Conservation (phyloP, 2,113 vertebrate genomes). For the Callorhinus ursinus region DNA sequence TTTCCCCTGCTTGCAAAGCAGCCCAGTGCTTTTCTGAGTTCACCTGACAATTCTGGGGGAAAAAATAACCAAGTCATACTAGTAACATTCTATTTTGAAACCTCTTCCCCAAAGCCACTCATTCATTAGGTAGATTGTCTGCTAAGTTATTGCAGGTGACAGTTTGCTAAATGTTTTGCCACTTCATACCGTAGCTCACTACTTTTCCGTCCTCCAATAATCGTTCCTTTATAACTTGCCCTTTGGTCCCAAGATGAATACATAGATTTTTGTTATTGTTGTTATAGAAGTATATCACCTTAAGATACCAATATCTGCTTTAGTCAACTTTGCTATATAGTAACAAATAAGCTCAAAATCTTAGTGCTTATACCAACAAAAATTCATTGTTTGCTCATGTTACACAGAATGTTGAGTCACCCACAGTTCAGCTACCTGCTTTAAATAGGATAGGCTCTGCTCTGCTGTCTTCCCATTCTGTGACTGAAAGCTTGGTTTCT, state of each 20-base stretch:
- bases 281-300: background rate
- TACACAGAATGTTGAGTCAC: background rate
- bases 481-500: background rate
- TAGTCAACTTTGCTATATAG: background rate
- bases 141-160: background rate
- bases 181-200: background rate
- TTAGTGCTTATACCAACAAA: background rate
- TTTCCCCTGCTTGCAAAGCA: background rate
- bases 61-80: background rate
- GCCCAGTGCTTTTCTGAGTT: background rate
- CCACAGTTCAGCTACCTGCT: background rate
- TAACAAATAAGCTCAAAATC: slow-evolving; percentile 10
- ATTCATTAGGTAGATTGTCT: background rate
- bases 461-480: background rate
- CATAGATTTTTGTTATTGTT: background rate
- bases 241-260: background rate
- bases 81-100: background rate
- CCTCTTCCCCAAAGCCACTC: background rate
- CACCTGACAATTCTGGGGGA: background rate
- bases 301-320: background rate
- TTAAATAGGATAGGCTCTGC: background rate
- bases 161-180: background rate
- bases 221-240: background rate
- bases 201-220: background rate
- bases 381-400: background rate